phyloP scores from a whole-genome alignment of 2,113 vertebrate species.

The Phyllostomus discolor region DNA sequence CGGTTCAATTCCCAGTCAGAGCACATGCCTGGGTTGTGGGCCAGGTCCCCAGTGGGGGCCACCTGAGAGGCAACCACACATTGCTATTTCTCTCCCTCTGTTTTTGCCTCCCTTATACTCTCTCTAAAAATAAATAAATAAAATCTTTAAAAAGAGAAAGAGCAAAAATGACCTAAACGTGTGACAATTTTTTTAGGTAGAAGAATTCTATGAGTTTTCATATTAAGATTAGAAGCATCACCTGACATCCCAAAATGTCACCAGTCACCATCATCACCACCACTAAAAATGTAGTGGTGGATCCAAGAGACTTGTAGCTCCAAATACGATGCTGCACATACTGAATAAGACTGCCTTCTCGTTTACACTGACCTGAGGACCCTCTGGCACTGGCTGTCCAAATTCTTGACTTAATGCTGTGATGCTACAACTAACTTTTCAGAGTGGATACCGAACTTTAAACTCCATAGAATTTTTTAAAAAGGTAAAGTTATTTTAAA shows the following conservation, averaged over 20 bases:
- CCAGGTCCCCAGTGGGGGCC: too few species aligned
- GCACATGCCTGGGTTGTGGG: too few species aligned
- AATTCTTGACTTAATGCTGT: slow-evolving; percentile 3
- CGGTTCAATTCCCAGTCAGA: too few species aligned
- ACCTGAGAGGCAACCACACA: too few species aligned
- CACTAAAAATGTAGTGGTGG: not conserved
- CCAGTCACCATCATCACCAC: not conserved
- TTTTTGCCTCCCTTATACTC: too few species aligned
- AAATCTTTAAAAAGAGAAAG: not conserved
- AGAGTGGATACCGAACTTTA: slow-evolving; percentile 18
- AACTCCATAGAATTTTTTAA: not conserved
- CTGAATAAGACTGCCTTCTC: not conserved
- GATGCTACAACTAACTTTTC: slow-evolving; percentile 36
- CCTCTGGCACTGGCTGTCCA: not conserved
- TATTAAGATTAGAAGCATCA: not conserved
- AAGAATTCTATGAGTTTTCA: not conserved
- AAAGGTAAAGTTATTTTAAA: slow-evolving; percentile 12
- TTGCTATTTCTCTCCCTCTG: too few species aligned
- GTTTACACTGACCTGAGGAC: not conserved
- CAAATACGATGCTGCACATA: not conserved
- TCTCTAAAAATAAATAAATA: too few species aligned
- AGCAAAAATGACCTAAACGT: not conserved
- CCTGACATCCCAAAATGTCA: not conserved
- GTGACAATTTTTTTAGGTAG: not conserved
- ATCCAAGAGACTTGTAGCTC: not conserved